Base-by-base conservation (phyloP, 1,140 invertebrate genomes). In the Kradibia gibbosae region DNA sequence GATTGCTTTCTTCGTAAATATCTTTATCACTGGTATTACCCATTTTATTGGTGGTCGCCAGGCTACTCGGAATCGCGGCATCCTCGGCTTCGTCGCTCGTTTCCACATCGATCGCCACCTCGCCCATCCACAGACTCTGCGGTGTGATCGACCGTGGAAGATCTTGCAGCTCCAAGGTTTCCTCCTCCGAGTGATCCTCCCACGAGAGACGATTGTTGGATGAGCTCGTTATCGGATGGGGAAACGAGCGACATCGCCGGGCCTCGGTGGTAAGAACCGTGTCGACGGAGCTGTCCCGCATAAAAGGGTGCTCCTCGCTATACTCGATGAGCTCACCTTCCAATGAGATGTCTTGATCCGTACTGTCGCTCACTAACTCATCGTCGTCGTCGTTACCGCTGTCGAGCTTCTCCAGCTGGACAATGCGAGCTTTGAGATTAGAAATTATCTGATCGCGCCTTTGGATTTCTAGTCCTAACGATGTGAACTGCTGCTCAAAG, bases 361-460 rank as follows among this genome's bases (percentile, higher is more conserved):
- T 86, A 55, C 84, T 86, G 75, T 87, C 85, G 17, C 83, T 84
- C 1, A 39, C 60, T 17, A 62, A 50, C 4, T 76, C 81, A 8
- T 60, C 50, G 0, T 81, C 80, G 0, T 70, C 13, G 4, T 75
- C 28, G 22, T 34, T 87, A 72, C 8, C 22, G 42, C 22, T 36
- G 20, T 88, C 86, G 0, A 73, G 57, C 78, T 90, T 91, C 88
- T 95, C 95, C 62, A 96, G 87, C 83, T 95, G 93, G 83, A 93
- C 92, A 74, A 96, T 95, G 78, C 94, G 92, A 34, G 92, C 90
- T 87, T 96, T 95, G 17, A 97, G 91, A 86, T 96, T 94, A 15
- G 91, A 92, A 83, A 97, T 97, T 55, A 96, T 94, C 85, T 95
- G 94, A 87, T 97, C 96, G 11, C 95, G 92, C 80, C 94, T 94